Evolutionary conservation across 2,797 vertebrate species (phyloP), one percentile per base, ranked within the genome.

Genomic region (Scolopax bukidnonensis): DNA sequence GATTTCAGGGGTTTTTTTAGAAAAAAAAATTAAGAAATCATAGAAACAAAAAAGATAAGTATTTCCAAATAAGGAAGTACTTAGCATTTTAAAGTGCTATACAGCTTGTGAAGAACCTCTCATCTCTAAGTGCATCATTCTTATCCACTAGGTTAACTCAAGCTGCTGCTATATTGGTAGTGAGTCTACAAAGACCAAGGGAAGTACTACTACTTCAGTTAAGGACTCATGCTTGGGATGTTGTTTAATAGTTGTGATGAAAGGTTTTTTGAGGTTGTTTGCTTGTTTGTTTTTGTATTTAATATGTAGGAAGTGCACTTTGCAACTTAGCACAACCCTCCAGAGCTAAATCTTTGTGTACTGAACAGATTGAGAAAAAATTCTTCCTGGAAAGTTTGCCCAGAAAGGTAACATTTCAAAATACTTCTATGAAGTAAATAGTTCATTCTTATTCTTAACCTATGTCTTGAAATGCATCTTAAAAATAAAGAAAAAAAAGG

Each of bases 81-180:
- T 94, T 93, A 59, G 56, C 83, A 79, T 94, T 93, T 91, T 87
- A 56, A 93, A 96, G 91, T 76, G 77, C 63, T 84, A 15, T 67
- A 60, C 63, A 93, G 77, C 25, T 21, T 40, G 5, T 94, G 89
- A 90, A 94, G 91, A 94, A 91, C 57, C 85, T 96, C 93, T 96
- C 87, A 70, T 88, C 63, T 81, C 8, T 41, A 88, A 96, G 83
- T 73, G 70, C n/a, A 73, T 78, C 80, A 28, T 88, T 95, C 70
- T 90, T 84, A 81, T 6, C 89, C 70, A 61, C 32, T 27, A 88
- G 61, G 80, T 83, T 95, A 78, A 69, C 50, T 88, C 15, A 41
- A 81, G 71, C 47, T 93, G 64, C 47, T 86, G 47, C 69, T 93
- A 21, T 20, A 36, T 30, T 59, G 13, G 47, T 57, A 89, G 33